These are phyloP conservation scores for Gallinago undulata DNA, from an alignment of 2,113 vertebrate species.

Conservation along the genomic window DNA sequence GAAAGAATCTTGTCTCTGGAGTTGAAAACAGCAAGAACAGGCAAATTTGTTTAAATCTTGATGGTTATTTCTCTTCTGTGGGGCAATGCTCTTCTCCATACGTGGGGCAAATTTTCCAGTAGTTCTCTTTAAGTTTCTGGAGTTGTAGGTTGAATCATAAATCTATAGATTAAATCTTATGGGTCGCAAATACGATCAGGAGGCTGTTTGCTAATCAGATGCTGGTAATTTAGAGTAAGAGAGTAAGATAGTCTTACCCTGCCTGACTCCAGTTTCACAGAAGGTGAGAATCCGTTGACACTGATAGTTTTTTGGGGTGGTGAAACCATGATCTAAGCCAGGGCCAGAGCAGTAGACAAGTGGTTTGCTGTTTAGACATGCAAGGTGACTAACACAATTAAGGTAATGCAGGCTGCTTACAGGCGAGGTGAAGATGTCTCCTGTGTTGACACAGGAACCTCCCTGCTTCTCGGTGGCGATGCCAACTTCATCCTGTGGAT, in stretches of 20 bases:
- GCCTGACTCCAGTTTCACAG: neutral
- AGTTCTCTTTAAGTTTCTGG: neutral
- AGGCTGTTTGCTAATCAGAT: neutral
- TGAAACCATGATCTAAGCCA: constrained; percentile 32
- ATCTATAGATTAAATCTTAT: neutral
- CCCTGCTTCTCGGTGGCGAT: neutral
- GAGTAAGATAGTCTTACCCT: neutral
- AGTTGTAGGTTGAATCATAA: neutral
- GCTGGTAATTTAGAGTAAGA: neutral
- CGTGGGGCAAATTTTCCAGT: neutral
- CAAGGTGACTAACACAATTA: neutral
- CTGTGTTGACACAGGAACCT: neutral
- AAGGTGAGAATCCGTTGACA: neutral
- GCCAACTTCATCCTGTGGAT: neutral
- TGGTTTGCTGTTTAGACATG: constrained; percentile 17
- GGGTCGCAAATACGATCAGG: neutral
- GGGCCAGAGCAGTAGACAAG: neutral
- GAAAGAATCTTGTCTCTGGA: neutral
- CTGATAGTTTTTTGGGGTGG: neutral
- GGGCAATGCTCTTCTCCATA: neutral
- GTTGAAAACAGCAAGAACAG: neutral
- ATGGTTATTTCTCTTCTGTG: neutral
- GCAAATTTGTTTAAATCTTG: neutral
- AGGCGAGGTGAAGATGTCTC: neutral
- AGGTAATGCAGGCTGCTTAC: neutral